Conservation (phyloP, 2,797 vertebrate genomes). For the Sebastes matsubarae region DNA sequence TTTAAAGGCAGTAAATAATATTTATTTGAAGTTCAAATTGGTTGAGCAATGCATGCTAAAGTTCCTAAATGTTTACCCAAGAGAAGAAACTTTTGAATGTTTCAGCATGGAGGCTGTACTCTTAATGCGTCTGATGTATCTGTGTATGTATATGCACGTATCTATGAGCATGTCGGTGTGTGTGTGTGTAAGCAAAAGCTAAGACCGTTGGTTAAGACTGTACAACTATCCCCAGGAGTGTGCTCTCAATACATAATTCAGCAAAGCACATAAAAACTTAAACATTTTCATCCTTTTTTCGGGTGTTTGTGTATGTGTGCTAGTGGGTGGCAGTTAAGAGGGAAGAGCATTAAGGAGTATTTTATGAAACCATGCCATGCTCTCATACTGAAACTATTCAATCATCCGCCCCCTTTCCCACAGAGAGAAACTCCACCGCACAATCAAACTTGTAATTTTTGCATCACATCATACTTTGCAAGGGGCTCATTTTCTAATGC, state of each 20-base stretch:
- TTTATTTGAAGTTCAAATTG: slow-evolving; percentile 22
- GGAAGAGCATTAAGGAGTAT: slow-evolving; percentile 13
- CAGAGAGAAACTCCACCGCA: not conserved
- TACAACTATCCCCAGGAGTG: slow-evolving; percentile 56
- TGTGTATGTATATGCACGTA: not conserved
- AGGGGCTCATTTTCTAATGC: slow-evolving; percentile 8
- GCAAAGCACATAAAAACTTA: slow-evolving; percentile 57
- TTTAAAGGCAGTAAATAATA: not conserved
- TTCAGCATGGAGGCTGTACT: slow-evolving; percentile 9
- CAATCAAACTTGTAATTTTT: slow-evolving; percentile 37
- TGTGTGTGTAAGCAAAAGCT: slow-evolving; percentile 37
- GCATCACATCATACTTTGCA: slow-evolving; percentile 19
- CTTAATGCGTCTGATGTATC: slow-evolving; percentile 10
- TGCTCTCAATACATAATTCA: slow-evolving; percentile 73
- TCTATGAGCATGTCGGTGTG: not conserved
- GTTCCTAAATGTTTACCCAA: not conserved
- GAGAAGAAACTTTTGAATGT: slow-evolving; percentile 27
- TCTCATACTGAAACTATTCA: slow-evolving; percentile 14
- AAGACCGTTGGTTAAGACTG: slow-evolving; percentile 56
- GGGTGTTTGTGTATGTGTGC: slow-evolving; percentile 35
- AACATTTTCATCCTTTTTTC: slow-evolving; percentile 35
- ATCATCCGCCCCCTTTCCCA: not conserved
- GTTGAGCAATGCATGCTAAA: slow-evolving; percentile 1
- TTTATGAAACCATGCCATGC: slow-evolving; percentile 18
- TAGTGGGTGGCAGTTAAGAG: slow-evolving; percentile 19